Evolutionary conservation across 2,888 invertebrate species (phyloP).

Genomic region (Dichetophora obliterata): DNA sequence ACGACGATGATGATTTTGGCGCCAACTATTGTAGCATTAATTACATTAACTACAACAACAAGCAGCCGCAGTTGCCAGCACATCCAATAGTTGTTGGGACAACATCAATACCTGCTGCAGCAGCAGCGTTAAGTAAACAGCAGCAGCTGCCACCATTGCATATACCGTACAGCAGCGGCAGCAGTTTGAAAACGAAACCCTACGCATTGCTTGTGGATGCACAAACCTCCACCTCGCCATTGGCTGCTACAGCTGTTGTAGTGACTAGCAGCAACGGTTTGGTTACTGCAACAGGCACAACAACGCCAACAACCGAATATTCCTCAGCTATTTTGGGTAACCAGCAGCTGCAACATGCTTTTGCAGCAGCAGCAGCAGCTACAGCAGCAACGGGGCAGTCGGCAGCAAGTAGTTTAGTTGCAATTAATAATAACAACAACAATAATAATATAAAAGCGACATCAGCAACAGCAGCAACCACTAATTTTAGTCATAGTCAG

Average conservation of each 20-base stretch:
- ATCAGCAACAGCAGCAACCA: conserved; percentile 39
- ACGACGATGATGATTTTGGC: conserved; percentile 89
- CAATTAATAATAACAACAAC: conserved; percentile 47
- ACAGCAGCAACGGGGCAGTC: conserved; percentile 34
- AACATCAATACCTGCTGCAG: conserved; percentile 58
- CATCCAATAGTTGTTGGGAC: conserved; percentile 52
- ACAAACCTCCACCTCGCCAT: conserved; percentile 64
- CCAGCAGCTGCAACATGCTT: conserved; percentile 57
- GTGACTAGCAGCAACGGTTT: conserved; percentile 50
- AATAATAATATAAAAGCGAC: conserved; percentile 44
- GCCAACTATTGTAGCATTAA: conserved; percentile 87
- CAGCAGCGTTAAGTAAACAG: conserved; percentile 49
- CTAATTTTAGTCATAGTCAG: conserved; percentile 34
- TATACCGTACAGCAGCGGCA: conserved; percentile 45
- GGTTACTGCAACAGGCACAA: conserved; percentile 52
- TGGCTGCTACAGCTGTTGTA: conserved; percentile 51
- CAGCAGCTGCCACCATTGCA: conserved; percentile 51
- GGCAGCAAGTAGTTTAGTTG: conserved; percentile 15
- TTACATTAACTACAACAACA: conserved; percentile 81
- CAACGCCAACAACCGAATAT: conserved; percentile 62
- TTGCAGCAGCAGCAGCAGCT: conserved; percentile 54
- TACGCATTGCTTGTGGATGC: conserved; percentile 61
- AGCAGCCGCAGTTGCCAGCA: conserved; percentile 71
- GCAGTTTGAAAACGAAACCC: conserved; percentile 44
- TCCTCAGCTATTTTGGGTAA: conserved; percentile 59